These are phyloP conservation scores for Steatornis caripensis DNA, from an alignment of 2,113 vertebrate genomes.

Conservation along the genomic window DNA sequence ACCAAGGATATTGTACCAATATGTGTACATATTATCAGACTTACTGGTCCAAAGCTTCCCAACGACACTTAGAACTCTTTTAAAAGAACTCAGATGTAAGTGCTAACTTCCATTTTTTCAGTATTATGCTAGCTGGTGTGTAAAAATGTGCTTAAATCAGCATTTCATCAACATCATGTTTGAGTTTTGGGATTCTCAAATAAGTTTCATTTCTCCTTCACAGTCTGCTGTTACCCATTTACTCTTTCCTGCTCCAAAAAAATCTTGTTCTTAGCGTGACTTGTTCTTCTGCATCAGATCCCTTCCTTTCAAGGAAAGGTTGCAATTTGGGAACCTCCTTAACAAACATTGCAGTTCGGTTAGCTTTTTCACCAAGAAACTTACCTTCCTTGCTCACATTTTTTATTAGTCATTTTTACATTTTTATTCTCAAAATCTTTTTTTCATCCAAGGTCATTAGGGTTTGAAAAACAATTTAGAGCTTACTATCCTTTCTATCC, in stretches of 20 bases:
- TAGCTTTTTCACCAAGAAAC: not conserved
- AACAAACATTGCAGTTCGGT: not conserved
- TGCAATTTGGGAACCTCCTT: not conserved
- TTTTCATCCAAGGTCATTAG: not conserved
- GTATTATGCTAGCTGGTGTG: not conserved
- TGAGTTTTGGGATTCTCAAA: not conserved
- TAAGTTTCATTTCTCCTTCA: not conserved
- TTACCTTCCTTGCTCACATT: not conserved
- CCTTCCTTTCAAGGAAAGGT: not conserved
- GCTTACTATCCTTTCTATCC: not conserved
- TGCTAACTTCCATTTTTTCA: not conserved
- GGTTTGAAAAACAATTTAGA: not conserved
- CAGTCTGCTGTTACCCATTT: not conserved
- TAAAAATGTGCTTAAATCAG: not conserved
- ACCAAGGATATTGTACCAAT: not conserved
- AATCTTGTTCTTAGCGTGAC: not conserved
- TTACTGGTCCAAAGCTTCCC: not conserved
- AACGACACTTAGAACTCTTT: not conserved
- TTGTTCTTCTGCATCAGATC: not conserved
- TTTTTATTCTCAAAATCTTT: not conserved
- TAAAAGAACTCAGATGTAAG: not conserved
- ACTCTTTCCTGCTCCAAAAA: not conserved
- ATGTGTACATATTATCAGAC: not conserved
- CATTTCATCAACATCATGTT: not conserved
- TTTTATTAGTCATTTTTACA: not conserved